Percentiles rank a stretch among this genome's conserved stretches.
These are phyloP conservation scores for Hirundo rustica DNA, from an alignment of 2,797 vertebrate genomes.

Conservation along the genomic window DNA sequence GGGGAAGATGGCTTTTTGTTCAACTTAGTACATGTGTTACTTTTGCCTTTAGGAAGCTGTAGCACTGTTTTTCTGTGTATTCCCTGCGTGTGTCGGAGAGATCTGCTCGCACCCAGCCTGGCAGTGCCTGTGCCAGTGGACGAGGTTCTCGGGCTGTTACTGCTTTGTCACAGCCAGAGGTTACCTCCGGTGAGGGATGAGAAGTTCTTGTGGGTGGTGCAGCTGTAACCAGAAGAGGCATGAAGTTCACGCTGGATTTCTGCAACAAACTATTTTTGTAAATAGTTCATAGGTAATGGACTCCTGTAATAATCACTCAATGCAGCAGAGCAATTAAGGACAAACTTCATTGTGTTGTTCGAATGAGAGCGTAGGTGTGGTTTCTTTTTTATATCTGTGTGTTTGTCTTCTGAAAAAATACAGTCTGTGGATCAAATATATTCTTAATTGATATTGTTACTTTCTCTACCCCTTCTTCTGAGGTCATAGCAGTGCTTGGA, in stretches of 20 bases:
- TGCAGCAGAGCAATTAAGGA: not conserved
- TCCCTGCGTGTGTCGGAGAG: not conserved
- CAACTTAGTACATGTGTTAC: rapidly evolving
- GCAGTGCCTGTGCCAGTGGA: not conserved
- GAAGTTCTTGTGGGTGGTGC: not conserved
- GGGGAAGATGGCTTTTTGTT: not conserved
- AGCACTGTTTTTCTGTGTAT: not conserved
- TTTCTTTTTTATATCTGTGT: not conserved
- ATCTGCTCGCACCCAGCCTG: not conserved
- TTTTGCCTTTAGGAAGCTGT: not conserved
- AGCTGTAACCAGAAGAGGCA: not conserved
- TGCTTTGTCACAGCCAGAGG: not conserved
- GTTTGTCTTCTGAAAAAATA: not conserved
- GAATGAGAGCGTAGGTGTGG: rapidly evolving
- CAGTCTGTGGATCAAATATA: not conserved
- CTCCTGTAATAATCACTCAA: not conserved
- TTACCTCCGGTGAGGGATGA: not conserved
- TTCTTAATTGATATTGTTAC: not conserved
- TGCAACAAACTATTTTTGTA: not conserved
- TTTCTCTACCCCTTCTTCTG: not conserved
- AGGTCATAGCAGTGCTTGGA: not conserved
- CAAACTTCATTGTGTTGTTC: not conserved
- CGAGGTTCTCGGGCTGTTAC: not conserved
- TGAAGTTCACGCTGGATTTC: not conserved
- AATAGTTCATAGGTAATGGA: not conserved